phyloP scores from a whole-genome alignment of 2,888 invertebrate species.

The Nymphalis c-album region DNA sequence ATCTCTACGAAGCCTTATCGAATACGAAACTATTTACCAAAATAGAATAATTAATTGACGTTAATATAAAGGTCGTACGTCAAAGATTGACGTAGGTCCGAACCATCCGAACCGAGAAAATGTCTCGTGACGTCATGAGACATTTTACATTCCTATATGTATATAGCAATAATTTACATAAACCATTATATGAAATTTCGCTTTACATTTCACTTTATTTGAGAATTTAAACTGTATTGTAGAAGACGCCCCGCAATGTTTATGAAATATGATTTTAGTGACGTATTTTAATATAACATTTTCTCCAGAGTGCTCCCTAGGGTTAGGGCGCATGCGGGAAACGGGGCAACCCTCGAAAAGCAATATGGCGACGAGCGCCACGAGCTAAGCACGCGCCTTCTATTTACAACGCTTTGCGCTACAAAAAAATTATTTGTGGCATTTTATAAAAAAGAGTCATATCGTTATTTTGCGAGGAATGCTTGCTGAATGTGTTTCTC shows the following conservation, averaged over 20 bases:
- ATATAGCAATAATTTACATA: not conserved
- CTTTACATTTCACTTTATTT: constrained; percentile 4
- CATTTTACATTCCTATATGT: too few relatives aligned
- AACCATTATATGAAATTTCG: not conserved
- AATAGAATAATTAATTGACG: constrained; percentile 23
- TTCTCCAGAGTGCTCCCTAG: constrained; percentile 55
- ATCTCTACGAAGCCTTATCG: not conserved
- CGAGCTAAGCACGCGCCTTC: constrained; percentile 68
- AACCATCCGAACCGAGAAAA: constrained; percentile 35
- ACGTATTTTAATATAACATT: constrained; percentile 45
- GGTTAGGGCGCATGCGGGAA: constrained; percentile 70
- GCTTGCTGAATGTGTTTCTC: constrained; percentile 33
- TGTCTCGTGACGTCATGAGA: constrained; percentile 26
- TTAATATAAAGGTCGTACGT: constrained; percentile 18
- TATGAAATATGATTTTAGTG: constrained; percentile 18
- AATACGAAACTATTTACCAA: constrained; percentile 5
- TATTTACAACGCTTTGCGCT: constrained; percentile 55
- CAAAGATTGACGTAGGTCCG: constrained; percentile 46
- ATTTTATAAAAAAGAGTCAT: constrained; percentile 1
- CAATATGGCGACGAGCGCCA: constrained; percentile 79
- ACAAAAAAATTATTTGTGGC: constrained; percentile 26
- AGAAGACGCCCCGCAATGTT: constrained; percentile 17
- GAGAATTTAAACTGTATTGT: not conserved
- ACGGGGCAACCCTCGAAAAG: constrained; percentile 61
- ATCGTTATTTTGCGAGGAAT: constrained; percentile 30